Evolutionary conservation across 2,888 invertebrate genomes (phyloP).

Genomic region (Dinocampus coccinellae): DNA sequence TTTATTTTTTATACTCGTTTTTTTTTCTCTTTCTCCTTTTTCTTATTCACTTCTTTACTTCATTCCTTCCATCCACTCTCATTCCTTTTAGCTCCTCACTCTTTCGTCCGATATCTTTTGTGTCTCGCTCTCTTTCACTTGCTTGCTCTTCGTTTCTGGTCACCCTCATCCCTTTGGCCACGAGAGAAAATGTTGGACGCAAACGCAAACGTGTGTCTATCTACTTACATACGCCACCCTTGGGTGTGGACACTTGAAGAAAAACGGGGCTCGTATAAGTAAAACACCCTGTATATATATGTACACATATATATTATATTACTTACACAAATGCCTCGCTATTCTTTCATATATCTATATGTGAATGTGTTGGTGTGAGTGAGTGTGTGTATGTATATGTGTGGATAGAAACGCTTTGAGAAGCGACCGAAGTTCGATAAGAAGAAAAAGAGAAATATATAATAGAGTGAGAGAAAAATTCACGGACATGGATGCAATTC

Average conservation of each 20-base stretch:
- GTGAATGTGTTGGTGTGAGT: conserved; percentile 15
- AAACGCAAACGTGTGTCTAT: conserved; percentile 30
- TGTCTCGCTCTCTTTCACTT: conserved; percentile 7
- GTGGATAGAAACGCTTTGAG: conserved; percentile 26
- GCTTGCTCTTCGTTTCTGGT: conserved; percentile 11
- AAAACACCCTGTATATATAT: conserved; percentile 12
- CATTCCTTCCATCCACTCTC: conserved; percentile 36
- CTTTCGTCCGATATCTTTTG: no score
- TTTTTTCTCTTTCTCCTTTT: conserved; percentile 11
- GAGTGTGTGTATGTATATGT: conserved; percentile 24
- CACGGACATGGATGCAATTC: conserved; percentile 20
- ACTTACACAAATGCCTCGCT: conserved; percentile 41
- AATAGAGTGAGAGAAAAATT: conserved; percentile 6
- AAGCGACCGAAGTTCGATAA: conserved; percentile 9
- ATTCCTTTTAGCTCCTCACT: conserved; percentile 23
- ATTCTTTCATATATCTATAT: conserved; percentile 32
- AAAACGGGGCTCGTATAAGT: conserved; percentile 27
- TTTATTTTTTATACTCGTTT: background rate
- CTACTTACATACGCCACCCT: conserved; percentile 36
- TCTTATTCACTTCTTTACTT: conserved; percentile 38
- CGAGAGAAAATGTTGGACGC: conserved; percentile 26
- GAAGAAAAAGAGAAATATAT: conserved; percentile 22
- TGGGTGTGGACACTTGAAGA: conserved; percentile 36
- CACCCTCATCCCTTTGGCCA: conserved; percentile 19
- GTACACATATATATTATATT: conserved; percentile 14